Percentiles rank a stretch among this genome's conserved stretches.
Evolutionary conservation across 2,888 invertebrate species (phyloP).

Genomic region (Lomographa bimaculata): DNA sequence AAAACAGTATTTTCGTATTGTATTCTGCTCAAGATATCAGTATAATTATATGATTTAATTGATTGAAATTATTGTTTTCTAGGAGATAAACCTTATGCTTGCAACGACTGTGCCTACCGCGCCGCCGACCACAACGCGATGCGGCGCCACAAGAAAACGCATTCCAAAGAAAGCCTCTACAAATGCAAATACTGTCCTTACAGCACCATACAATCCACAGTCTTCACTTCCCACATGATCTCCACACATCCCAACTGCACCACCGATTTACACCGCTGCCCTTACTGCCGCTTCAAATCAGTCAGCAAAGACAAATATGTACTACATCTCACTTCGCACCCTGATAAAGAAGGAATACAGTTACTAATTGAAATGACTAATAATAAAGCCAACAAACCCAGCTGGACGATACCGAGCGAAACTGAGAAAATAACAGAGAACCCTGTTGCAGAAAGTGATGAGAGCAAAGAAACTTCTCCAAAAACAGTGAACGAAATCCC

Average conservation of each 20-base stretch:
- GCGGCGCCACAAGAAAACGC: slow-evolving; percentile 90
- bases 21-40: too few species aligned
- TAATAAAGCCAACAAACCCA: slow-evolving; percentile 55
- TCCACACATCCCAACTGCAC: slow-evolving; percentile 89
- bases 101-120: slow-evolving; percentile 88
- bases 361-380: slow-evolving; percentile 64
- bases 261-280: slow-evolving; percentile 84
- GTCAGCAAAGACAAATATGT: slow-evolving; percentile 86
- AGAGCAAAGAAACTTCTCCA: slow-evolving; percentile 45
- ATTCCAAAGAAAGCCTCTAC: slow-evolving; percentile 90
- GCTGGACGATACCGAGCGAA: slow-evolving; percentile 74
- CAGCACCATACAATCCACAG: slow-evolving; percentile 90
- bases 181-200: slow-evolving; percentile 91
- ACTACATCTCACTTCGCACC: slow-evolving; percentile 79
- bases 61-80: slow-evolving; percentile 30
- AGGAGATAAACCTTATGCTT: slow-evolving; percentile 91
- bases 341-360: slow-evolving; percentile 71
- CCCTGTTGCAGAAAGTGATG: slow-evolving; percentile 37
- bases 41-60: too few species aligned
- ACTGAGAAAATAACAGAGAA: slow-evolving; percentile 46
- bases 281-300: slow-evolving; percentile 85
- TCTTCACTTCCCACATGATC: slow-evolving; percentile 90
- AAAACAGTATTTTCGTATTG: too few species aligned
- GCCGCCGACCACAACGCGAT: slow-evolving; percentile 92
- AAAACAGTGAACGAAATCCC: slow-evolving; percentile 63